Evolutionary conservation across 2,888 invertebrate genomes (phyloP), one percentile per base, ranked within the genome.

Genomic region (Amaurobius ferox): DNA sequence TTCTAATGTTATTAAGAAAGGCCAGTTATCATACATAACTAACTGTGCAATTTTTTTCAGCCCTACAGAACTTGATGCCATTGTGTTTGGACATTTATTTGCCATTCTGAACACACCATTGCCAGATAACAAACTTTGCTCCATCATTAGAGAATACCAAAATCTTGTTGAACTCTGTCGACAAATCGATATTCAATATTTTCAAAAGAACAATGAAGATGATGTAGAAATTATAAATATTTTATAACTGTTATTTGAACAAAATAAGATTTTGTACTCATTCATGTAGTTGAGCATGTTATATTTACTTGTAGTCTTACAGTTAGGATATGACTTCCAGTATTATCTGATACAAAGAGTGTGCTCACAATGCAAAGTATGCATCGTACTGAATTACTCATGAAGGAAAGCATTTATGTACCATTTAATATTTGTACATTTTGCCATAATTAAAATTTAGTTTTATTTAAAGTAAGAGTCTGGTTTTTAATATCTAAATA

Each of bases 11-110:
- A n/a, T n/a, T n/a, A n/a, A n/a, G n/a, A n/a, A n/a, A n/a, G n/a
- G n/a, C n/a, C n/a, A n/a, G n/a, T n/a, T n/a, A n/a, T n/a, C n/a
- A n/a, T n/a, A n/a, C n/a, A n/a, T n/a, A n/a, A n/a, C n/a, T n/a
- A n/a, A n/a, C n/a, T n/a, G n/a, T n/a, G n/a, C n/a, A n/a, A n/a
- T 48, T 64, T 67, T 32, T 92, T 93, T 89, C 93, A 96, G 96
- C 76, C 98, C 98, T 0, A 97, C 97, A 35, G 98, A 99, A 92
- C 92, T 98, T 88, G 99, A 99, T 92, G 98, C 98, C 0, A 92
- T 99, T 40, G 96, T 97, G 0, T 99, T 98, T 93, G 99, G 98
- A 0, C 99, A 99, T 92, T 93, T 99, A n/a, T 99, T 96, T 92
- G 96, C 97, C 0, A 95, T 99, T 89, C 93, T 98, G 85, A 98